Evolutionary conservation across 2,113 vertebrate genomes (phyloP).

Genomic region (Percopsis transmontana): DNA sequence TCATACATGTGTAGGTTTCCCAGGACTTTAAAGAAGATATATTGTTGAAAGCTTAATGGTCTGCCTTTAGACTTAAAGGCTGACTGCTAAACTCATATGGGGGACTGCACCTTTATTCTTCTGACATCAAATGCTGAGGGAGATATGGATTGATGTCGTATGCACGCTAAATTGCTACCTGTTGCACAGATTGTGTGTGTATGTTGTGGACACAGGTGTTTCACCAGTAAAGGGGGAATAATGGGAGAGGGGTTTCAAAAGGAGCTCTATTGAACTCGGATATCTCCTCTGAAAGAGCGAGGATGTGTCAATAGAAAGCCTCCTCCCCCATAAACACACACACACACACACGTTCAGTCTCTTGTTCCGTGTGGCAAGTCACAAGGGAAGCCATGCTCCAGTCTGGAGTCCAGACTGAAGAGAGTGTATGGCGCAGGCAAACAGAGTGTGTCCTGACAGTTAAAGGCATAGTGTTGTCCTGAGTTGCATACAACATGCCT

Average conservation of each 20-base stretch:
- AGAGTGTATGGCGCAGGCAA: constrained; percentile 21
- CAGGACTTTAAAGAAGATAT: too few relatives aligned
- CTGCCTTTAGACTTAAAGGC: constrained; percentile 18
- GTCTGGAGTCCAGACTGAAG: constrained; percentile 25
- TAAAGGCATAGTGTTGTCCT: neutral
- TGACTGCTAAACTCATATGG: constrained; percentile 13
- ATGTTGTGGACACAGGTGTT: constrained; percentile 66
- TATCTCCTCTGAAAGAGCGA: constrained; percentile 24
- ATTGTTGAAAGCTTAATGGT: neutral
- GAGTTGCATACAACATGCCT: neutral
- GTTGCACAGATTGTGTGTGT: constrained; percentile 37
- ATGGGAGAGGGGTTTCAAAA: constrained; percentile 25
- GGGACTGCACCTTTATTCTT: constrained; percentile 24
- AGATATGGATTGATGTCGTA: constrained; percentile 37
- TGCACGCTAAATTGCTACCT: constrained; percentile 57
- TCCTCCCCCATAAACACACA: neutral
- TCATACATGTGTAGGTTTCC: too few relatives aligned
- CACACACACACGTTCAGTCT: neutral
- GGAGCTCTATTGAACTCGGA: constrained; percentile 18
- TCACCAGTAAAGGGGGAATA: constrained; percentile 29
- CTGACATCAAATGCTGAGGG: constrained; percentile 47
- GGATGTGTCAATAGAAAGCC: neutral
- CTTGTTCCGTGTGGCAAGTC: constrained; percentile 28
- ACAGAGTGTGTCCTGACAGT: constrained; percentile 8
- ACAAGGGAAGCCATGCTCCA: constrained; percentile 23